Base-by-base conservation (phyloP, 2,888 invertebrate genomes). In the Ennomos fuscantarius region DNA sequence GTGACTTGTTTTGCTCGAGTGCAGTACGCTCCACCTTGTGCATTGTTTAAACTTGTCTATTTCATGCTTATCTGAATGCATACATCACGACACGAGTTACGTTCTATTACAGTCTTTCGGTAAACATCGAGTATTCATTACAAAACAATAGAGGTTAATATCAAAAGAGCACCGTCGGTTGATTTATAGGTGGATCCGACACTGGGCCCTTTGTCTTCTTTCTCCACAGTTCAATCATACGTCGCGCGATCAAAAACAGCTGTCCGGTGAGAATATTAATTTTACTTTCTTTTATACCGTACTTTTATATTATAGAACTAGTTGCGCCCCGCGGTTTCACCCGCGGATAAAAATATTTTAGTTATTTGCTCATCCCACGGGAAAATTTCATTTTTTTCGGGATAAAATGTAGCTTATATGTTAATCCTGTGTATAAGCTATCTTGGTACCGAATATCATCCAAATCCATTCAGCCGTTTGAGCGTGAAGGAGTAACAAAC, bases 161-260 rank as follows among this genome's bases (percentile, higher is more conserved):
- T 84, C 79, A 79, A 84, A 85, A 79, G 80, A 72, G 74, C 68
- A 73, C 83, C 81, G 86, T 82, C 75, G 73, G 79, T 82, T 86
- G 83, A 86, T 85, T 86, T 84, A 87, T 85, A 76, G 67, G 74
- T 68, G 68, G 78, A 79, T 73, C 75, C 70, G 73, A 74, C 78
- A 78, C 73, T 68, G 74, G 74, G 74, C 77, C 74, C 80, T 84
- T 84, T 84, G 82, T 81, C 79, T 84, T 77, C 78, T 74, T 78
- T 74, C 72, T 67, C 65, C 69, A 68, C 73, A 76, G 73, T 76
- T 78, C 76, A 73, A 78, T 81, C 81, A 76, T 71, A 73, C 72
- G 78, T 75, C 74, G 62, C 73, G 64, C 74, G 77, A 84, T 81
- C 80, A 79, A 79, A 78, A 79, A 78, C 75, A 70, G 70, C 68